Evolutionary conservation across 2,113 vertebrate genomes (phyloP).

Genomic region (Ascaphus truei): DNA sequence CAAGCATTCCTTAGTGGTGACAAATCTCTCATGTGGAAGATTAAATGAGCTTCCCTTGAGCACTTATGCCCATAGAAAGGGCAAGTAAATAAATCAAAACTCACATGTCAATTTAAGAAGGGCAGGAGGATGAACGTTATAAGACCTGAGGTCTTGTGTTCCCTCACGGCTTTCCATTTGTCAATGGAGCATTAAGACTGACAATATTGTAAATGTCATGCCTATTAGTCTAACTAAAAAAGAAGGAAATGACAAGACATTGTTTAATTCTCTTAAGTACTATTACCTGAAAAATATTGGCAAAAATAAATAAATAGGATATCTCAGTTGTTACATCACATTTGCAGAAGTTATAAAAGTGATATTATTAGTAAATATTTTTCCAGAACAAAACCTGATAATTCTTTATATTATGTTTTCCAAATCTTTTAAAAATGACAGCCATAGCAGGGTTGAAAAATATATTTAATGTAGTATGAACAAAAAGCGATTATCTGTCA

Average conservation of each 20-base stretch:
- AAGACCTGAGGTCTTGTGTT: slow-evolving; percentile 50
- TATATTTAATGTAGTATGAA: no score
- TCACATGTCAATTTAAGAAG: slow-evolving; percentile 57
- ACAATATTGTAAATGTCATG: slow-evolving; percentile 59
- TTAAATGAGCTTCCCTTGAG: slow-evolving; percentile 60
- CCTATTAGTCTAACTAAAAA: slow-evolving; percentile 57
- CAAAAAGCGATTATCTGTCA: no score
- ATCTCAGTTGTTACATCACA: no score
- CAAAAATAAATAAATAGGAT: background rate
- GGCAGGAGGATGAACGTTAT: slow-evolving; percentile 51
- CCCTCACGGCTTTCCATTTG: slow-evolving; percentile 49
- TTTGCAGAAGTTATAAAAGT: no score
- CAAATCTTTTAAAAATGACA: no score
- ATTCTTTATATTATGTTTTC: no score
- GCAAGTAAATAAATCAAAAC: slow-evolving; percentile 49
- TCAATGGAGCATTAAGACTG: slow-evolving; percentile 48
- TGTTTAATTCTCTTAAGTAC: background rate
- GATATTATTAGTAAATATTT: no score
- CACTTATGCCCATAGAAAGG: slow-evolving; percentile 56
- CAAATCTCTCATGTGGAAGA: slow-evolving; percentile 61
- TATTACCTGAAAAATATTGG: slow-evolving; percentile 6
- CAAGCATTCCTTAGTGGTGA: slow-evolving; percentile 39
- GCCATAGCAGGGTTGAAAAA: no score
- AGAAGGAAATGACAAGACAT: background rate
- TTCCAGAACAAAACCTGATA: no score